Evolutionary conservation across 2,113 vertebrate species (phyloP).

Genomic region (Thalassoma bifasciatum): DNA sequence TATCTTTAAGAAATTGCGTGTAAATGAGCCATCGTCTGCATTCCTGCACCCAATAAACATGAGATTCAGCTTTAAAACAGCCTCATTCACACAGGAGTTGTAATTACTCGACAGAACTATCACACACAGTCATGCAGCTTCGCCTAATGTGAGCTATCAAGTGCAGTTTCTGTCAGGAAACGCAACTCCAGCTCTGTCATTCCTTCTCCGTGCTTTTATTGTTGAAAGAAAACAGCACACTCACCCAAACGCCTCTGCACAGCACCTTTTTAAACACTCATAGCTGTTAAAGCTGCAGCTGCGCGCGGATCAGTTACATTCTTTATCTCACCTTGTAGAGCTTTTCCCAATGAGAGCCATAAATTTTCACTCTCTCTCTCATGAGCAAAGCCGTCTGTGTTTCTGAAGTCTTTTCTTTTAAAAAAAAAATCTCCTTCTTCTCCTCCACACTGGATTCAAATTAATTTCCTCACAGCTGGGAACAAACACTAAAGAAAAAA

Average conservation of each 20-base stretch:
- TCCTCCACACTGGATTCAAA: slow-evolving; percentile 47
- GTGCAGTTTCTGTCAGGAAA: slow-evolving; percentile 40
- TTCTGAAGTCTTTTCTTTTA: slow-evolving; percentile 17
- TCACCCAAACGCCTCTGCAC: slow-evolving; percentile 24
- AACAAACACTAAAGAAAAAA: slow-evolving; percentile 59
- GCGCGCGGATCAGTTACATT: slow-evolving; percentile 70
- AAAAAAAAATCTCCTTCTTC: not conserved
- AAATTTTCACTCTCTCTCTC: slow-evolving; percentile 51
- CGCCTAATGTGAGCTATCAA: slow-evolving; percentile 19
- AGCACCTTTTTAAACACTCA: slow-evolving; percentile 61
- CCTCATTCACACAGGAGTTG: slow-evolving; percentile 1
- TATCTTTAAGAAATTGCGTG: not conserved
- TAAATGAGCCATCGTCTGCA: not conserved
- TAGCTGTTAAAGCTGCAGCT: slow-evolving; percentile 68
- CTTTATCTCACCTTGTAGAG: slow-evolving; percentile 72
- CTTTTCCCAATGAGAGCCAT: slow-evolving; percentile 51
- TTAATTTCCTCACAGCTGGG: slow-evolving; percentile 74
- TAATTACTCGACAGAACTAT: slow-evolving; percentile 14
- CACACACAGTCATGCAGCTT: slow-evolving; percentile 5
- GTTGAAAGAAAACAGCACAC: slow-evolving; percentile 62
- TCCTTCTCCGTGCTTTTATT: slow-evolving; percentile 59
- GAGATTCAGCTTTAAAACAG: slow-evolving; percentile 24
- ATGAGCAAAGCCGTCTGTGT: slow-evolving; percentile 14
- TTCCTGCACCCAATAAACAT: slow-evolving; percentile 30
- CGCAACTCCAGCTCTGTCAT: slow-evolving; percentile 59